A percentile compares a stretch with the other conserved stretches of the same genome.
These are phyloP conservation scores for Drosophila biarmipes DNA, from an alignment of 1,140 invertebrate species.

Conservation along the genomic window DNA sequence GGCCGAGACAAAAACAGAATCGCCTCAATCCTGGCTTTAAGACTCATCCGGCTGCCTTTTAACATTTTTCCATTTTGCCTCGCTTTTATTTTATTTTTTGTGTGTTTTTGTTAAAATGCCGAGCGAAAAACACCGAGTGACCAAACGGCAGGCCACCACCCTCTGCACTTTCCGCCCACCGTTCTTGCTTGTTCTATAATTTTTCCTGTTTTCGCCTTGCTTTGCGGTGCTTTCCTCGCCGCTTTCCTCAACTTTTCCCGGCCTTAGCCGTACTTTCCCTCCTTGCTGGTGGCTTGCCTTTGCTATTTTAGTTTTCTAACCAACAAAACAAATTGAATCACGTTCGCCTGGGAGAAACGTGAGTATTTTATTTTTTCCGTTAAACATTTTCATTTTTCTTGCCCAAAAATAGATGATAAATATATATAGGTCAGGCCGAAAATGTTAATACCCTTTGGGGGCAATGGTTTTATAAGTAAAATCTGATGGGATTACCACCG, in stretches of 20 bases:
- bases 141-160: conserved; percentile 9
- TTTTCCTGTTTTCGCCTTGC: conserved; percentile 52
- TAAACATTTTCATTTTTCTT: conserved; percentile 83
- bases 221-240: conserved; percentile 28
- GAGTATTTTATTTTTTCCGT: conserved; percentile 83
- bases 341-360: conserved; percentile 77
- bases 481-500: background rate
- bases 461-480: background rate
- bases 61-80: conserved; percentile 32
- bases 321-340: conserved; percentile 83
- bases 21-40: conserved; percentile 65
- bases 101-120: conserved; percentile 10
- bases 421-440: conserved; percentile 35
- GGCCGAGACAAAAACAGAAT: conserved; percentile 13
- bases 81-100: conserved; percentile 10
- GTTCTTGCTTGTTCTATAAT: conserved; percentile 50
- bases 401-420: conserved; percentile 24
- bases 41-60: conserved; percentile 49
- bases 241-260: conserved; percentile 19
- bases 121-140: conserved; percentile 25
- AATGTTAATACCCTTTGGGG: conserved; percentile 7
- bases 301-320: conserved; percentile 81
- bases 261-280: conserved; percentile 60
- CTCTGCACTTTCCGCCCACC: conserved; percentile 50
- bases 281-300: conserved; percentile 37